Conservation (phyloP, 1,140 invertebrate genomes). For the Periplaneta americana region DNA sequence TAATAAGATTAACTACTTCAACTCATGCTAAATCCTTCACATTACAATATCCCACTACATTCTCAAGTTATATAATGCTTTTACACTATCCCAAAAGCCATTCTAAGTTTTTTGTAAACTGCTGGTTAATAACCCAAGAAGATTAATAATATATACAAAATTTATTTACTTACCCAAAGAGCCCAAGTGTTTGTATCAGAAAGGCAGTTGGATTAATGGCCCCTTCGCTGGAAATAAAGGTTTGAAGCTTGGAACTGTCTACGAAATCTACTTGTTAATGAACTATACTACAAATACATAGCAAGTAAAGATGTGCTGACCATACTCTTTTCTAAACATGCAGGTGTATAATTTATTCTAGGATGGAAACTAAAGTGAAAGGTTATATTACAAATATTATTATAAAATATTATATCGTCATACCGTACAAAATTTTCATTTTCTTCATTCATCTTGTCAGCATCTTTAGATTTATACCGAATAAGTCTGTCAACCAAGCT, state of each 20-base stretch:
- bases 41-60: too few relatives aligned
- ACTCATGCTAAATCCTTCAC: too few relatives aligned
- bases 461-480: constrained; percentile 87
- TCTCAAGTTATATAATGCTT: not conserved
- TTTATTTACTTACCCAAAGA: constrained; percentile 61
- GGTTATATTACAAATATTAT: constrained; percentile 2
- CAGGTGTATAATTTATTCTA: constrained; percentile 6
- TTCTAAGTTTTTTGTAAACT: not conserved
- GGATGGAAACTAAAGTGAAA: constrained; percentile 1
- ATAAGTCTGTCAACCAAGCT: constrained; percentile 83
- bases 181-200: constrained; percentile 64
- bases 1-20: too few relatives aligned
- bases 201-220: constrained; percentile 59
- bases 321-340: not conserved
- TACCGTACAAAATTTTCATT: constrained; percentile 88
- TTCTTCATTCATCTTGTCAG: constrained; percentile 90
- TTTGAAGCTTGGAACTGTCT: constrained; percentile 16
- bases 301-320: not conserved
- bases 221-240: constrained; percentile 61
- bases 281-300: not conserved
- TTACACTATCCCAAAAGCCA: not conserved
- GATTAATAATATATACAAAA: not conserved
- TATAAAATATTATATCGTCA: constrained; percentile 31
- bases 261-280: constrained; percentile 2
- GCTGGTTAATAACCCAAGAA: not conserved